These are phyloP conservation scores for Dorcus parallelipipedus DNA, from an alignment of 2,888 invertebrate species.

Conservation along the genomic window DNA sequence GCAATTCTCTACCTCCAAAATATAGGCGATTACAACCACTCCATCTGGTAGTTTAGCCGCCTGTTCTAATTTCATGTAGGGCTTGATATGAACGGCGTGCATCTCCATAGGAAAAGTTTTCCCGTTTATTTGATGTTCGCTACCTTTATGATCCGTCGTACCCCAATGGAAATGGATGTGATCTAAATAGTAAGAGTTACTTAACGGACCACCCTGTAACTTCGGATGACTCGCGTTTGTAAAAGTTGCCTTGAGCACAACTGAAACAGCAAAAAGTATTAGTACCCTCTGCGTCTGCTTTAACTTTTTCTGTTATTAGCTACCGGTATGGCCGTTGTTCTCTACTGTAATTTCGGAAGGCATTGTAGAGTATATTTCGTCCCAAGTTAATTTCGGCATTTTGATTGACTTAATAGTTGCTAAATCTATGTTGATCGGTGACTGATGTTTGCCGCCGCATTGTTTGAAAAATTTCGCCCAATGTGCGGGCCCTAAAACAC, in stretches of 20 bases:
- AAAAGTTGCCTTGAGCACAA: slow-evolving; percentile 15
- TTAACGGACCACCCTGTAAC: slow-evolving; percentile 54
- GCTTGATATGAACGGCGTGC: slow-evolving; percentile 59
- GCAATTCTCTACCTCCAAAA: slow-evolving; percentile 21
- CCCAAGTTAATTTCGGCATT: slow-evolving; percentile 56
- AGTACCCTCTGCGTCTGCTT: background rate
- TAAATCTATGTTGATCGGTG: slow-evolving; percentile 51
- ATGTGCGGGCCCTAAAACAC: slow-evolving; percentile 22
- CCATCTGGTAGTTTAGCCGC: slow-evolving; percentile 18
- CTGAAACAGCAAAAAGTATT: slow-evolving; percentile 4
- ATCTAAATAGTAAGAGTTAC: slow-evolving; percentile 58
- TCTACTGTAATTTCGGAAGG: slow-evolving; percentile 62
- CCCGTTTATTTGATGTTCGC: slow-evolving; percentile 62
- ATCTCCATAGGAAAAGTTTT: slow-evolving; percentile 59
- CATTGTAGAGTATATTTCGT: slow-evolving; percentile 52
- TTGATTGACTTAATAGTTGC: slow-evolving; percentile 36
- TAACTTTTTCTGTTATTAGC: slow-evolving; percentile 19
- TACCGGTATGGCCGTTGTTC: slow-evolving; percentile 64
- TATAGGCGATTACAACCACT: slow-evolving; percentile 23
- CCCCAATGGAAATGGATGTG: slow-evolving; percentile 72
- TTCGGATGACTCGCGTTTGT: slow-evolving; percentile 11
- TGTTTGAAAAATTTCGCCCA: slow-evolving; percentile 25
- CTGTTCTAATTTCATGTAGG: slow-evolving; percentile 18
- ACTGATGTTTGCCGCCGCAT: slow-evolving; percentile 33
- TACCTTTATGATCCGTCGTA: slow-evolving; percentile 56